Percentiles rank a stretch among this genome's conserved stretches.
These are phyloP conservation scores for Parasteatoda tepidariorum DNA, from an alignment of 1,140 invertebrate genomes.

Conservation along the genomic window DNA sequence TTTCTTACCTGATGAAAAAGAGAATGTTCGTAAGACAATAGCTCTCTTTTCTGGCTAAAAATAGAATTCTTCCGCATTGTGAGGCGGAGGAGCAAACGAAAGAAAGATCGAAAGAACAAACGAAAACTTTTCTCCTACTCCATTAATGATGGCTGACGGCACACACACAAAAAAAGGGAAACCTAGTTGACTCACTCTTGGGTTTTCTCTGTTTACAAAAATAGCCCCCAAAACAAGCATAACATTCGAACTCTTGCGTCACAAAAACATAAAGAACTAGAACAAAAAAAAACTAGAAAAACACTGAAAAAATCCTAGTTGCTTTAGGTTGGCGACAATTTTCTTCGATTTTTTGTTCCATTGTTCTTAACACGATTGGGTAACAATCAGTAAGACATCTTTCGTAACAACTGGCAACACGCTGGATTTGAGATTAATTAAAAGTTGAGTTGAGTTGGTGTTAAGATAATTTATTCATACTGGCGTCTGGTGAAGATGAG, in stretches of 20 bases:
- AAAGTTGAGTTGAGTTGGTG: not conserved
- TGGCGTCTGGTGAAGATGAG: not conserved
- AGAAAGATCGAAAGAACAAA: not conserved
- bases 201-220: not conserved
- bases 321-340: not conserved
- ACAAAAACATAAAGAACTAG: not conserved
- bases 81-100: not conserved
- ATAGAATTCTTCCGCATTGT: not conserved
- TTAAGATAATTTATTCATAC: not conserved
- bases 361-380: not conserved
- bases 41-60: not conserved
- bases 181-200: not conserved
- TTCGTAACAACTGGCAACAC: too few relatives aligned
- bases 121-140: not conserved
- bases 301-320: not conserved
- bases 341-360: not conserved
- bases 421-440: too few relatives aligned
- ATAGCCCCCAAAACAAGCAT: not conserved
- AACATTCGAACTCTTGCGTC: not conserved
- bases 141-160: not conserved
- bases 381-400: too few relatives aligned
- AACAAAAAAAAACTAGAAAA: not conserved
- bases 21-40: not conserved
- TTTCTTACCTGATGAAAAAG: not conserved
- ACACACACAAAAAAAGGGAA: not conserved